phyloP scores from a whole-genome alignment of 1,140 invertebrate genomes.

The Drosophila saltans region DNA sequence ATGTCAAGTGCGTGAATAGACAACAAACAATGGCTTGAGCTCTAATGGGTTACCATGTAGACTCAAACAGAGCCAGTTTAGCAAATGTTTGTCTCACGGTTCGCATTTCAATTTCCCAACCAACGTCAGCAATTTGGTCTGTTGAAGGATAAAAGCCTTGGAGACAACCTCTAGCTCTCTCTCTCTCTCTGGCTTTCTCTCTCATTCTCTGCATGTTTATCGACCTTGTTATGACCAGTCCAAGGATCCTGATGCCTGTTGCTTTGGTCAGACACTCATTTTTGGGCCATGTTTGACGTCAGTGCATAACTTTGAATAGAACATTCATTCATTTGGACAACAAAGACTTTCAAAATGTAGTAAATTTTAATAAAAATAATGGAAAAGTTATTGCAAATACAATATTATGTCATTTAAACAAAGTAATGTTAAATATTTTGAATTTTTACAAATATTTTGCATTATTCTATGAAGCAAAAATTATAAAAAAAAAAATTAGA shows the following conservation, averaged over 20 bases:
- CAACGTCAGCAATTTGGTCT: slow-evolving; percentile 14
- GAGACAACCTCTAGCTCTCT: not conserved
- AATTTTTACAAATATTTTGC: too few species aligned
- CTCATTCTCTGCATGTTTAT: slow-evolving; percentile 5
- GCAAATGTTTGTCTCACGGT: slow-evolving; percentile 2
- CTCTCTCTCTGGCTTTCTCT: not conserved
- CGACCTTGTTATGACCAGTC: slow-evolving; percentile 34
- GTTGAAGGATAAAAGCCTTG: slow-evolving; percentile 4
- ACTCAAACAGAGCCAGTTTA: not conserved
- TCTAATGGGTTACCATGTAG: not conserved
- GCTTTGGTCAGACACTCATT: slow-evolving; percentile 26
- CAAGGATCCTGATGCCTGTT: slow-evolving; percentile 43
- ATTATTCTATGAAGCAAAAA: too few species aligned
- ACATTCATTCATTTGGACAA: too few species aligned
- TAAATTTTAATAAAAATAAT: too few species aligned
- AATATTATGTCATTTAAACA: too few species aligned
- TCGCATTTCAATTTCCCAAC: slow-evolving; percentile 4
- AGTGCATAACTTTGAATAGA: not conserved
- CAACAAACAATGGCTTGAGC: slow-evolving; percentile 9
- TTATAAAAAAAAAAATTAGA: too few species aligned
- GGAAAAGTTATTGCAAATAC: too few species aligned
- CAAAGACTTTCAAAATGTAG: too few species aligned
- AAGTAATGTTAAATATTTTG: too few species aligned
- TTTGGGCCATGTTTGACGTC: slow-evolving; percentile 35
- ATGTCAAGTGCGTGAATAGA: slow-evolving; percentile 58